These are phyloP conservation scores for Lypha dubia DNA, from an alignment of 2,888 invertebrate species.

Conservation along the genomic window DNA sequence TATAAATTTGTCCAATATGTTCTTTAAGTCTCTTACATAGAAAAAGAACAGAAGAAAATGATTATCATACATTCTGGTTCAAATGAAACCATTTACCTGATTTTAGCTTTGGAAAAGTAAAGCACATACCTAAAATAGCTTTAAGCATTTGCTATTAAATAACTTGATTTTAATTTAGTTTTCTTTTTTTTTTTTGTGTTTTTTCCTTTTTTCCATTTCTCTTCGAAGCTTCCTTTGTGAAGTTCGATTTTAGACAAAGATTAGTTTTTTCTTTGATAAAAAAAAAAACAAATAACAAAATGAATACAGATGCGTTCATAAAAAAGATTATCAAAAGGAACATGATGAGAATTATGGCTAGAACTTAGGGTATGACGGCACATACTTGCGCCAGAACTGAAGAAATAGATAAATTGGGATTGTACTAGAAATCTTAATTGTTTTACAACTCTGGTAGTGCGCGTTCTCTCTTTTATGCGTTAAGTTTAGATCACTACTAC, in stretches of 20 bases:
- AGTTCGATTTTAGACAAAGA: constrained; percentile 42
- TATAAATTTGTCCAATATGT: constrained; percentile 22
- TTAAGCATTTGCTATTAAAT: constrained; percentile 60
- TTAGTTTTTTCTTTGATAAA: constrained; percentile 28
- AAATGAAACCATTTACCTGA: constrained; percentile 2
- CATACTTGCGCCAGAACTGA: too few species aligned
- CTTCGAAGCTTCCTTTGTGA: constrained; percentile 28
- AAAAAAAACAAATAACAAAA: too few species aligned
- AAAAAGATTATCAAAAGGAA: background rate
- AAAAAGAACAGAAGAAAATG: constrained; percentile 22
- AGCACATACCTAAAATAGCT: constrained; percentile 31
- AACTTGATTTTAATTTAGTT: constrained; percentile 68
- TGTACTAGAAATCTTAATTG: too few species aligned
- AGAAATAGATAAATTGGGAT: too few species aligned
- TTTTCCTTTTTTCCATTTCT: constrained; percentile 7
- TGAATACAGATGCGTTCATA: background rate
- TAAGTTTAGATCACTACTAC: too few species aligned
- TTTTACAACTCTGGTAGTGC: too few species aligned
- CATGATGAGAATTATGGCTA: background rate
- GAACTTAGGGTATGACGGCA: too few species aligned
- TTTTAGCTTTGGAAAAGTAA: background rate
- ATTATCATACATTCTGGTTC: constrained; percentile 32
- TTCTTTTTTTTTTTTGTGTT: background rate
- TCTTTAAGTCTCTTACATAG: constrained; percentile 4
- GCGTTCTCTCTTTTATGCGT: too few species aligned